Evolutionary conservation across 2,888 invertebrate species (phyloP).

Genomic region (Lymantria dispar): DNA sequence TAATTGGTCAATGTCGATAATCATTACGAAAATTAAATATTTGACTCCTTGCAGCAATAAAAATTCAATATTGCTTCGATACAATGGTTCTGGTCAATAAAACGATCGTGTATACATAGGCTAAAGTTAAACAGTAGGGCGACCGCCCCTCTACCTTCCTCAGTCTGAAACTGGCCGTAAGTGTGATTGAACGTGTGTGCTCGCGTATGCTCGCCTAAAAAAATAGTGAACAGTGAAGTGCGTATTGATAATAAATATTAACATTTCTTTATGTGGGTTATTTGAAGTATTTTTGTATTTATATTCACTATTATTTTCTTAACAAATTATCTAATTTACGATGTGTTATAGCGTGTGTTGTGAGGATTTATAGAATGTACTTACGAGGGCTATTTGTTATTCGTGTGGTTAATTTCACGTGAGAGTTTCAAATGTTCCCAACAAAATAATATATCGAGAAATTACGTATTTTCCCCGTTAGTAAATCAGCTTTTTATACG

Average conservation of each 20-base stretch:
- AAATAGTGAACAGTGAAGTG: constrained; percentile 31
- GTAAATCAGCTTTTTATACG: not conserved
- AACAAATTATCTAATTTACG: constrained; percentile 8
- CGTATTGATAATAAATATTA: constrained; percentile 24
- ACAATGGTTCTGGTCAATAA: constrained; percentile 33
- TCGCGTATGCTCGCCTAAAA: constrained; percentile 24
- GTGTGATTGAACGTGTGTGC: constrained; percentile 37
- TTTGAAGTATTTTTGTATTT: not conserved
- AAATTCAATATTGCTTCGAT: constrained; percentile 22
- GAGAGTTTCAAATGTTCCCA: constrained; percentile 12
- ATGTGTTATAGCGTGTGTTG: constrained; percentile 20
- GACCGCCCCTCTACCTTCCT: constrained; percentile 42
- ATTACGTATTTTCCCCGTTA: not conserved
- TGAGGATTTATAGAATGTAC: constrained; percentile 26
- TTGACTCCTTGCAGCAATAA: constrained; percentile 24
- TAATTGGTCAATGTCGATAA: not conserved
- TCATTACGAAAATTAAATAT: constrained; percentile 17
- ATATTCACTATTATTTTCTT: not conserved
- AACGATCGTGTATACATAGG: constrained; percentile 31
- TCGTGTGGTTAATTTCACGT: constrained; percentile 21
- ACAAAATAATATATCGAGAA: constrained; percentile 1
- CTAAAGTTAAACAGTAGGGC: constrained; percentile 44
- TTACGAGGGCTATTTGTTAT: constrained; percentile 21
- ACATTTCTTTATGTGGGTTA: constrained; percentile 16
- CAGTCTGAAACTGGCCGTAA: constrained; percentile 45